Base-by-base conservation (phyloP, 2,797 vertebrate species). In the Gallinago nigripennis region DNA sequence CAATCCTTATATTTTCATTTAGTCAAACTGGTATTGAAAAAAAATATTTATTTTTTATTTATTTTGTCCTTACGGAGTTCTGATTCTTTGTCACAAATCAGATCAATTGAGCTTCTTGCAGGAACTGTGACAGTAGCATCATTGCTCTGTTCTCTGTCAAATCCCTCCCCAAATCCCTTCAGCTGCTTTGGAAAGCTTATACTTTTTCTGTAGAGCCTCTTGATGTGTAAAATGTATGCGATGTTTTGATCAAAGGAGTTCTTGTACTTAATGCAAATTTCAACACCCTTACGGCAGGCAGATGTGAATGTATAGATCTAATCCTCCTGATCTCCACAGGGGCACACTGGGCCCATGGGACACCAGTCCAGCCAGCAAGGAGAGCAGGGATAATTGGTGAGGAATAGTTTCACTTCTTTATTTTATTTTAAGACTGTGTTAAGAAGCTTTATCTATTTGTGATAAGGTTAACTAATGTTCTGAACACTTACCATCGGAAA, bases 161-260 rank as follows among this genome's bases (percentile, higher is more conserved):
- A 86, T 94, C 72, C 23, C 43, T 90, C 80, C 85, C 58, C 1
- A 88, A 24, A 92, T 86, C 63, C 90, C 83, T 94, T 54, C 93
- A 88, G 94, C 88, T 86, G 77, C 82, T 90, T 68, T 88, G 92
- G 86, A 48, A 86, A 94, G 73, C 81, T 95, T 71, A 60, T 6
- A 12, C 50, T 95, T 90, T 43, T 41, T 53, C 85, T 69, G 45
- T 83, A 46, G 90, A 96, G 82, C 37, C 76, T 80, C 85, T 94
- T 94, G 94, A 96, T 92, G 80, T 96, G 50, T 58, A 82, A 90
- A 95, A 93, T 48, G 66, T 65, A 72, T 63, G 70, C 5, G 0
- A 69, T 88, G 88, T 92, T 96, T 84, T 79, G 92, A 95, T 97
- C 95, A 95, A 95, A 97, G 93, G 51, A 14, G 24, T 90, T 80